Percentiles rank a stretch among this genome's conserved stretches.
Evolutionary conservation across 2,113 vertebrate species (phyloP).

Genomic region (Chaenocephalus aceratus): DNA sequence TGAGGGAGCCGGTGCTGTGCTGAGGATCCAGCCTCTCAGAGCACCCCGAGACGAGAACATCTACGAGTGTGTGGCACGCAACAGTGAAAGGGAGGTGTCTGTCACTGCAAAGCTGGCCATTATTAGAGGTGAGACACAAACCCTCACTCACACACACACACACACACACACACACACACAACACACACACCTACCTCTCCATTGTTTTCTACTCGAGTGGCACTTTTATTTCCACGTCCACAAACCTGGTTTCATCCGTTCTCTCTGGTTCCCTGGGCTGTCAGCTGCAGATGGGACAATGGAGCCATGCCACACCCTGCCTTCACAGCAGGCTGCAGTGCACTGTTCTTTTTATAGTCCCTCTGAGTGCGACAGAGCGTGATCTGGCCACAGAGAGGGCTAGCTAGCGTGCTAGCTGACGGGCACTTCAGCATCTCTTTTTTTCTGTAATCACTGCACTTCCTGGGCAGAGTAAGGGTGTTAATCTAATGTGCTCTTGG

Average conservation of each 20-base stretch:
- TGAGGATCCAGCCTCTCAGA: conserved; percentile 96
- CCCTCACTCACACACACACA: not conserved
- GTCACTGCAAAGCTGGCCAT: conserved; percentile 96
- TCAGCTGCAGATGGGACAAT: conserved; percentile 56
- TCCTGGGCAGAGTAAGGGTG: conserved; percentile 50
- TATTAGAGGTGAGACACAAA: conserved; percentile 89
- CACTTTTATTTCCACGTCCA: conserved; percentile 24
- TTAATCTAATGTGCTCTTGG: conserved; percentile 68
- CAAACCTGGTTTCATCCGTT: conserved; percentile 38
- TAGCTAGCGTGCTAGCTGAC: conserved; percentile 31
- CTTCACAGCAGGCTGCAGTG: conserved; percentile 61
- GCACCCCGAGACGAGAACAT: conserved; percentile 95
- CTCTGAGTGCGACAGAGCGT: conserved; percentile 54
- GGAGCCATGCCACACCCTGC: conserved; percentile 59
- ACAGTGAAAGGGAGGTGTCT: conserved; percentile 89
- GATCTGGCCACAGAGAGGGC: conserved; percentile 57
- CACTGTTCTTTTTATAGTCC: conserved; percentile 76
- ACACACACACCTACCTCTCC: not conserved
- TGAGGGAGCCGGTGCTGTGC: conserved; percentile 93
- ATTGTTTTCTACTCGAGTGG: conserved; percentile 27
- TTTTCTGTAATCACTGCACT: conserved; percentile 54
- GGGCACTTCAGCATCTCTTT: conserved; percentile 38
- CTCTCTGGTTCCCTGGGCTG: conserved; percentile 38
- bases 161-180: too few relatives aligned
- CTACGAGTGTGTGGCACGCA: conserved; percentile 96